phyloP scores from a whole-genome alignment of 2,888 invertebrate species.

The Sarcophaga subvicina region DNA sequence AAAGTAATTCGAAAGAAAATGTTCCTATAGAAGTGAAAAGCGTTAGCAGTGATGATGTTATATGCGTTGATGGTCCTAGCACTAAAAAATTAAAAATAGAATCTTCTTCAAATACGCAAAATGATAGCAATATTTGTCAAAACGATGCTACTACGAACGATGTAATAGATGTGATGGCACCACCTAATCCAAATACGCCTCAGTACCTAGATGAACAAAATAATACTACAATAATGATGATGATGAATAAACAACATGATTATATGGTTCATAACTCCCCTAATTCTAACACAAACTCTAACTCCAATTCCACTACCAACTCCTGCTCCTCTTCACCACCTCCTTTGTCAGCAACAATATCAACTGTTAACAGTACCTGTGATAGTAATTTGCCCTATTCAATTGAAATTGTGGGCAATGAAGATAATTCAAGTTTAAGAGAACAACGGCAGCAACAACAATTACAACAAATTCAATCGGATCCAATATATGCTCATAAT shows the following conservation, averaged over 20 bases:
- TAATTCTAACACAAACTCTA: slow-evolving; percentile 28
- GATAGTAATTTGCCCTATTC: slow-evolving; percentile 73
- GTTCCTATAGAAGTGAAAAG: slow-evolving; percentile 64
- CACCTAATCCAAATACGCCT: slow-evolving; percentile 26
- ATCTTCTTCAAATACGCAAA: slow-evolving; percentile 15
- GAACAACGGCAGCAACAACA: slow-evolving; percentile 35
- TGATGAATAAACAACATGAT: slow-evolving; percentile 49
- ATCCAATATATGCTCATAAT: slow-evolving; percentile 57
- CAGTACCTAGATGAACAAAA: slow-evolving; percentile 53
- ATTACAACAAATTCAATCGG: slow-evolving; percentile 55
- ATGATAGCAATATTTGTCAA: slow-evolving; percentile 48
- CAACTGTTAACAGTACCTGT: slow-evolving; percentile 80
- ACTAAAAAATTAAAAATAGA: slow-evolving; percentile 75
- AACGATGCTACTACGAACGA: slow-evolving; percentile 32
- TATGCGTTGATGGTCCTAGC: slow-evolving; percentile 67
- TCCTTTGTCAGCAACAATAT: slow-evolving; percentile 64
- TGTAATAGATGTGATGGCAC: slow-evolving; percentile 12
- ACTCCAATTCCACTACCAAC: slow-evolving; percentile 44
- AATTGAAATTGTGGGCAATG: slow-evolving; percentile 56
- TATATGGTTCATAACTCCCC: slow-evolving; percentile 42
- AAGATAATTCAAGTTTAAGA: slow-evolving; percentile 44
- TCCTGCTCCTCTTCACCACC: slow-evolving; percentile 57
- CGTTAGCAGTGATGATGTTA: slow-evolving; percentile 55
- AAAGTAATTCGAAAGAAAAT: slow-evolving; percentile 54
- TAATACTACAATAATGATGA: slow-evolving; percentile 28